A percentile compares a stretch with the other conserved stretches of the same genome.
phyloP scores from a whole-genome alignment of 2,113 vertebrate species.

The Pseudonaja textilis region DNA sequence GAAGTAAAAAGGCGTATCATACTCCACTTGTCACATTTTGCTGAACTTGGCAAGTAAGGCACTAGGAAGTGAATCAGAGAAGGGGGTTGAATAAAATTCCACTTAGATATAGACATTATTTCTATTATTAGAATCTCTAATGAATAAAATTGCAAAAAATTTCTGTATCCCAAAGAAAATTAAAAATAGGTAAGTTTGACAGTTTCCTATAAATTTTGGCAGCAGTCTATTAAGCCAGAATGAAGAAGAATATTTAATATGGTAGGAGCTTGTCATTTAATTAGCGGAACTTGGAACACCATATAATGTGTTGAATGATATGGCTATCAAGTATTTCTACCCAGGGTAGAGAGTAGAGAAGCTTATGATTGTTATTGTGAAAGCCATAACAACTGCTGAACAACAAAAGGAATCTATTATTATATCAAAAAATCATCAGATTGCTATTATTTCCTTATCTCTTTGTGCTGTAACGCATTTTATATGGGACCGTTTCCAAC shows the following conservation, averaged over 20 bases:
- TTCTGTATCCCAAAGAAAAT: conserved; percentile 15
- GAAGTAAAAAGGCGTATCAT: conserved; percentile 9
- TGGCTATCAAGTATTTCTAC: background rate
- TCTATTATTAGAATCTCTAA: conserved; percentile 29
- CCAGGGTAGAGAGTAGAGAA: background rate
- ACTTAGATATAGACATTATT: background rate
- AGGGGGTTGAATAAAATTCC: conserved; percentile 9
- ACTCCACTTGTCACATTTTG: background rate
- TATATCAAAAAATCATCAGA: background rate
- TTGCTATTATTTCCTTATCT: background rate
- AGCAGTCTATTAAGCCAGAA: conserved; percentile 1
- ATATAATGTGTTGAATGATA: background rate
- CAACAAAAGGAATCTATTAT: background rate
- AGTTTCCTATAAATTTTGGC: conserved; percentile 22
- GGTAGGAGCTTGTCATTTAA: background rate
- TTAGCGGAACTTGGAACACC: background rate
- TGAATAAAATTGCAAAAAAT: background rate
- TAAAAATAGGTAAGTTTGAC: conserved; percentile 19
- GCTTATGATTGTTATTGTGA: background rate
- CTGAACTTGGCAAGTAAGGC: conserved; percentile 26
- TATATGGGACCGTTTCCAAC: background rate
- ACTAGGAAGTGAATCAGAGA: background rate
- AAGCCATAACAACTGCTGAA: background rate
- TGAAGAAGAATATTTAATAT: conserved; percentile 33
- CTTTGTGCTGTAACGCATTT: background rate